Conservation (phyloP, 2,797 vertebrate genomes). For the Chaetodon trifasciatus region DNA sequence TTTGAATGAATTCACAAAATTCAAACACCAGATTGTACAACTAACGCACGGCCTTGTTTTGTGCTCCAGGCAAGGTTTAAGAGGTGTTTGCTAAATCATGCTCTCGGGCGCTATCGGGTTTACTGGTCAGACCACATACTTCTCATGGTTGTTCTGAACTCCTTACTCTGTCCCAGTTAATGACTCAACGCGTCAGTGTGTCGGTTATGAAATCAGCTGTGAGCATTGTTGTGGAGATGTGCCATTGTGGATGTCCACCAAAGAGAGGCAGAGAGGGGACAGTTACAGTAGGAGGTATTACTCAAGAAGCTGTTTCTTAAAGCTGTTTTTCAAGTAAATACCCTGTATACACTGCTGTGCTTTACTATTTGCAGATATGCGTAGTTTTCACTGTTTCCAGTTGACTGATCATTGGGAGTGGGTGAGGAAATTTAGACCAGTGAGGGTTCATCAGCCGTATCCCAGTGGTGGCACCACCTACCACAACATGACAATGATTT, state of each 20-base stretch:
- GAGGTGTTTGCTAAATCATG: neutral
- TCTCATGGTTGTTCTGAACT: slow-evolving; percentile 14
- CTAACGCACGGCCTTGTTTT: neutral
- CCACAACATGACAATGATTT: neutral
- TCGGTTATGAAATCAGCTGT: slow-evolving; percentile 6
- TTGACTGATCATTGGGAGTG: neutral
- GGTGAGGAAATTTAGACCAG: neutral
- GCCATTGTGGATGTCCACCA: neutral
- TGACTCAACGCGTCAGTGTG: neutral
- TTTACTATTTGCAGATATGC: neutral
- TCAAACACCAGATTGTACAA: neutral
- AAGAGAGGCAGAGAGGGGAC: neutral
- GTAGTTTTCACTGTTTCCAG: neutral
- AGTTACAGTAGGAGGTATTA: neutral
- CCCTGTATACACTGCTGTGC: neutral
- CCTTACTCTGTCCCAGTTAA: neutral
- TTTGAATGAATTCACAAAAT: neutral
- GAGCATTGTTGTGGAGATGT: neutral
- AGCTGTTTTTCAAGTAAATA: neutral
- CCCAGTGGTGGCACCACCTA: neutral
- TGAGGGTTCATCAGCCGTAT: neutral
- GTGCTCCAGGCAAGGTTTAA: neutral
- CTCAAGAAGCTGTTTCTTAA: neutral
- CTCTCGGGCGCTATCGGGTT: neutral
- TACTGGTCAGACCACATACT: slow-evolving; percentile 41